phyloP scores from a whole-genome alignment of 2,888 invertebrate genomes.

The Lymantria monacha region DNA sequence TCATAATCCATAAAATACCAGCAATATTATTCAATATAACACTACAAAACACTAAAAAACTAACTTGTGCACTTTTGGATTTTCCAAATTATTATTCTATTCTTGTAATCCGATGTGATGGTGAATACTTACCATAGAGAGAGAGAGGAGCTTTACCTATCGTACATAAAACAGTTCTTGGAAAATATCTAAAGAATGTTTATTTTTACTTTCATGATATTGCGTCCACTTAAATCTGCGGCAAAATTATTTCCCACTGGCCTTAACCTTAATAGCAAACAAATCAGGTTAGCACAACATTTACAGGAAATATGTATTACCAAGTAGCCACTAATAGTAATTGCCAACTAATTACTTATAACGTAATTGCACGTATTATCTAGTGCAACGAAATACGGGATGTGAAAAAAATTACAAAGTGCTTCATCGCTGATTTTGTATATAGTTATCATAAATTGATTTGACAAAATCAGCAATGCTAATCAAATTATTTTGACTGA shows the following conservation, averaged over 20 bases:
- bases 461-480: not conserved
- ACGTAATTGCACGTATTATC: not conserved
- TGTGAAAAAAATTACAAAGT: not conserved
- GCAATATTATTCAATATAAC: too few species aligned
- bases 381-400: not conserved
- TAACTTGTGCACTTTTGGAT: too few species aligned
- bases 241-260: not conserved
- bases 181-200: too few species aligned
- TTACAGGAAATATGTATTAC: slow-evolving; percentile 40
- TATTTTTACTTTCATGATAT: too few species aligned
- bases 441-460: not conserved
- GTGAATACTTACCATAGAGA: too few species aligned
- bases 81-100: too few species aligned
- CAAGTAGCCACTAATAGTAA: slow-evolving; percentile 39
- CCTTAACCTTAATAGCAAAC: slow-evolving; percentile 31
- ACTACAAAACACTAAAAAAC: too few species aligned
- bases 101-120: too few species aligned
- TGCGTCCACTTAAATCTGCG: not conserved
- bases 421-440: not conserved
- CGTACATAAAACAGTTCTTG: too few species aligned
- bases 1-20: too few species aligned
- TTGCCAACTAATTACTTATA: slow-evolving; percentile 26
- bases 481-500: not conserved
- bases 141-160: too few species aligned
- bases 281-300: slow-evolving; percentile 32